These are phyloP conservation scores for Helogale parvula DNA, from an alignment of 2,113 vertebrate genomes.

Conservation along the genomic window DNA sequence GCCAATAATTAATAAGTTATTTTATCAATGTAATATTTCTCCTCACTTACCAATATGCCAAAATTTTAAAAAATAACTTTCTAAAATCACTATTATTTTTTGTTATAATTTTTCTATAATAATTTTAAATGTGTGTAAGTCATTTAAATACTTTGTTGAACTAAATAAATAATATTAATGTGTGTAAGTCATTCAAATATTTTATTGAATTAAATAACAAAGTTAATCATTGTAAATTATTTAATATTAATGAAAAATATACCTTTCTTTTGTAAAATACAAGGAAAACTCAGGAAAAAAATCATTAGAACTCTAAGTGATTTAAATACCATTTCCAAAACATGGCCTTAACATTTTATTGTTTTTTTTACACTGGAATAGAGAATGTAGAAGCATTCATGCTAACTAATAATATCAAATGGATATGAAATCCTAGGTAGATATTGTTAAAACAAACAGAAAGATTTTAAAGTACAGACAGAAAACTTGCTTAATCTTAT, in stretches of 20 bases:
- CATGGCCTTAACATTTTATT: background rate
- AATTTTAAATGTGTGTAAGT: background rate
- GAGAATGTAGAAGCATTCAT: background rate
- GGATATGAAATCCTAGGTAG: background rate
- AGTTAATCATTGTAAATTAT: background rate
- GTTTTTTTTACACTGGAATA: background rate
- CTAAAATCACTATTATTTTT: background rate
- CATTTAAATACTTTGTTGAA: background rate
- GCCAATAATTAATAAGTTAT: background rate
- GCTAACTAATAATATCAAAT: background rate
- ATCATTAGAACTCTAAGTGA: background rate
- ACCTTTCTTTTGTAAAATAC: background rate
- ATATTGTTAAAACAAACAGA: background rate
- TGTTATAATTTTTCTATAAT: background rate
- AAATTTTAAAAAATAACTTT: background rate
- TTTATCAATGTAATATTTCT: background rate
- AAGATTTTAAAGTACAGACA: background rate
- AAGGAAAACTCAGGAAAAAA: background rate
- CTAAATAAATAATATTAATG: background rate
- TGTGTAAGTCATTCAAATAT: background rate
- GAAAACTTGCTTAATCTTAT: background rate
- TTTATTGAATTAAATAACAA: background rate
- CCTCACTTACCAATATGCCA: background rate
- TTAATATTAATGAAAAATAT: background rate
- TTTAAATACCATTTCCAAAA: background rate